These are phyloP conservation scores for Scomber scombrus DNA, from an alignment of 2,113 vertebrate species.

Conservation along the genomic window DNA sequence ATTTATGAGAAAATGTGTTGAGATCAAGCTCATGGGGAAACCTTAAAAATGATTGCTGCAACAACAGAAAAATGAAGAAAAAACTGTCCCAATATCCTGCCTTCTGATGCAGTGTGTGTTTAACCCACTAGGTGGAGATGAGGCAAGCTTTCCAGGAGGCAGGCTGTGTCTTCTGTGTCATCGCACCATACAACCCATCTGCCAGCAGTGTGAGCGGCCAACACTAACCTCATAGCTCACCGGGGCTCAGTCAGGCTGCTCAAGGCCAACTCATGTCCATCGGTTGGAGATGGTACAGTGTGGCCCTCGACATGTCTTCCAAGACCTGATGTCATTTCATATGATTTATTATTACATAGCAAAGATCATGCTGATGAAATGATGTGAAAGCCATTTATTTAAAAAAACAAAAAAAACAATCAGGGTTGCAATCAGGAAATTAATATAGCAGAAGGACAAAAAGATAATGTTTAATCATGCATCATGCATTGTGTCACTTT, in stretches of 20 bases:
- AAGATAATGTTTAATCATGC: neutral
- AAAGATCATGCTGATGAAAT: slow-evolving; percentile 13
- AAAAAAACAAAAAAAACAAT: neutral
- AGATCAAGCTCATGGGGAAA: too few relatives aligned
- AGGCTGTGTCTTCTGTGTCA: slow-evolving; percentile 87
- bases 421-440: neutral
- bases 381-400: neutral
- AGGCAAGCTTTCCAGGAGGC: slow-evolving; percentile 87
- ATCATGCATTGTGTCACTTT: neutral
- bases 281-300: neutral
- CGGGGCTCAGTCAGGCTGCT: neutral
- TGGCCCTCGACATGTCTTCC: neutral
- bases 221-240: slow-evolving; percentile 25
- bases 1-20: too few relatives aligned
- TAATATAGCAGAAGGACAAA: neutral
- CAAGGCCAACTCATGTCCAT: neutral
- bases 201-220: slow-evolving; percentile 9
- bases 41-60: too few relatives aligned
- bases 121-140: slow-evolving; percentile 84
- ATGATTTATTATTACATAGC: neutral
- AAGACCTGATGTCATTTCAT: neutral
- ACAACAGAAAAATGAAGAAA: neutral
- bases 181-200: slow-evolving; percentile 82
- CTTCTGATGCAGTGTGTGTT: slow-evolving; percentile 42
- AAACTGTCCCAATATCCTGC: neutral